Evolutionary conservation across 2,888 invertebrate genomes (phyloP).

Genomic region (Yponomeuta evonymella): DNA sequence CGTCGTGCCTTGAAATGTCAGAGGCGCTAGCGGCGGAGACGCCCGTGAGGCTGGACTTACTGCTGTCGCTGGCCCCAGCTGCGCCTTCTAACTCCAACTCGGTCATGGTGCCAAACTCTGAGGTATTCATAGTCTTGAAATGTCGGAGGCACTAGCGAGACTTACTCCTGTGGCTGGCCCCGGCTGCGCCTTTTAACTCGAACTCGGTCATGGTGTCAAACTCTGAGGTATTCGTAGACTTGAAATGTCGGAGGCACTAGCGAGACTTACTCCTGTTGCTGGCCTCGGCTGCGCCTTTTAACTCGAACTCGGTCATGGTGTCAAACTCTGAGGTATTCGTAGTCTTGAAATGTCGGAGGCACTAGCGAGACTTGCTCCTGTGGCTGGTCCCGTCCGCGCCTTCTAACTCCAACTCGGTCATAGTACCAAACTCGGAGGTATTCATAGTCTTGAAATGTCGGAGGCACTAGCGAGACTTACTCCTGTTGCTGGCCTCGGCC

Average conservation of each 20-base stretch:
- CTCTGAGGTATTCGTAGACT: constrained; percentile 66
- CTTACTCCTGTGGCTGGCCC: constrained; percentile 88
- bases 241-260: constrained; percentile 90
- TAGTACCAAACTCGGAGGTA: constrained; percentile 38
- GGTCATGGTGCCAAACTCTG: constrained; percentile 78
- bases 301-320: constrained; percentile 83
- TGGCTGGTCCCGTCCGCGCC: too few species aligned
- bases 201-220: constrained; percentile 83
- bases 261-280: constrained; percentile 91
- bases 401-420: too few species aligned
- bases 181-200: constrained; percentile 85
- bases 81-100: constrained; percentile 85
- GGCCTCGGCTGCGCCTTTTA: constrained; percentile 86
- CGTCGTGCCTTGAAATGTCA: constrained; percentile 88
- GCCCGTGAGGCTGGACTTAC: constrained; percentile 90
- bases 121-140: constrained; percentile 51
- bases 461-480: too few species aligned
- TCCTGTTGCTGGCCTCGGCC: too few species aligned
- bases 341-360: too few species aligned
- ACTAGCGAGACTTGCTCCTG: constrained; percentile 23
- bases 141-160: constrained; percentile 94
- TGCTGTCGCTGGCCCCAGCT: constrained; percentile 90
- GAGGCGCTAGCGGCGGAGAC: constrained; percentile 93
- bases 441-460: too few species aligned
- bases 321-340: constrained; percentile 57